A percentile compares a stretch with the other conserved stretches of the same genome.
Evolutionary conservation across 2,797 vertebrate species (phyloP).

Genomic region (Morelia viridis): DNA sequence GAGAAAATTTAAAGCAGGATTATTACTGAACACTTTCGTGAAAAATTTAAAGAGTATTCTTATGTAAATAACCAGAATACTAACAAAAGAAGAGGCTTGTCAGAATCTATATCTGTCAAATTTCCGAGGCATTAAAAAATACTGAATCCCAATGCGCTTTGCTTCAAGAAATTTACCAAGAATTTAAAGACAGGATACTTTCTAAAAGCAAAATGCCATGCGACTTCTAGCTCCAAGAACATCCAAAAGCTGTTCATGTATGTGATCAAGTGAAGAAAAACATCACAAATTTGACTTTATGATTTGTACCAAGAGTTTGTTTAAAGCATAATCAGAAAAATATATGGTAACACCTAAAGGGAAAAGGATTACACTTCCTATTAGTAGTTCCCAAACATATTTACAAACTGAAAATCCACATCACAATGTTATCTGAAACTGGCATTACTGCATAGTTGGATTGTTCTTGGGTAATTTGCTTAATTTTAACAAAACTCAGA

Average conservation of each 20-base stretch:
- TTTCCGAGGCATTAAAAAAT: background rate
- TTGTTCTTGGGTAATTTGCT: background rate
- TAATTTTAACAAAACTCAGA: background rate
- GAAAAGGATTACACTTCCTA: background rate
- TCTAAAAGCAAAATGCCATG: background rate
- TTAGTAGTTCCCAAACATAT: background rate
- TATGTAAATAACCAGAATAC: background rate
- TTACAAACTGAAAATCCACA: background rate
- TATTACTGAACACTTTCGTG: background rate
- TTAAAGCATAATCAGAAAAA: background rate
- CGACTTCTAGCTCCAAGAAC: background rate
- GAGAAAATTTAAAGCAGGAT: background rate
- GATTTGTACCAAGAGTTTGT: background rate
- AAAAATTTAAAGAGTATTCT: background rate
- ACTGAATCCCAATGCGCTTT: background rate
- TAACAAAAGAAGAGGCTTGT: background rate
- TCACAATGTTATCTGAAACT: background rate
- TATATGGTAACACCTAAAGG: background rate
- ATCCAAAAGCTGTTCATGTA: background rate
- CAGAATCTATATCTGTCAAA: background rate
- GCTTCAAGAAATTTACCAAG: background rate
- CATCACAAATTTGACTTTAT: no score
- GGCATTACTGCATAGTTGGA: background rate
- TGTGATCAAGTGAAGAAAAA: no score
- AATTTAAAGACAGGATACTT: background rate